These are phyloP conservation scores for Oligia latruncula DNA, from an alignment of 2,888 invertebrate species.

Conservation along the genomic window DNA sequence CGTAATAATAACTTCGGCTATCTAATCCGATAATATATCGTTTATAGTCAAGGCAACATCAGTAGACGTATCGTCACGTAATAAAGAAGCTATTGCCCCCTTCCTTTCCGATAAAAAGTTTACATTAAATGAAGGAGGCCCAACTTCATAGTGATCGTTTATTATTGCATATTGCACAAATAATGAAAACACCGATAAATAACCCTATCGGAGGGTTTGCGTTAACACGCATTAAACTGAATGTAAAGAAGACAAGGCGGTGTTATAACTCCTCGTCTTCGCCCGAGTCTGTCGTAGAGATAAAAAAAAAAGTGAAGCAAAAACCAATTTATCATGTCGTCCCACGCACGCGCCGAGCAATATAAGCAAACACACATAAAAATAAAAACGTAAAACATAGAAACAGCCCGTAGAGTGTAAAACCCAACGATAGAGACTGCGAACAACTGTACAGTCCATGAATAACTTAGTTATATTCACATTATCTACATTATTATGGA, in stretches of 20 bases:
- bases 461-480: constrained; percentile 90
- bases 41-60: constrained; percentile 67
- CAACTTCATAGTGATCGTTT: constrained; percentile 72
- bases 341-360: constrained; percentile 86
- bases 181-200: constrained; percentile 69
- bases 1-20: constrained; percentile 61
- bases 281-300: constrained; percentile 83
- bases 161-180: constrained; percentile 63
- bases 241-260: constrained; percentile 78
- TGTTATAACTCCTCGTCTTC: constrained; percentile 83
- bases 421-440: constrained; percentile 88
- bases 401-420: constrained; percentile 87
- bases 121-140: constrained; percentile 76
- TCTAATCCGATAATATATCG: constrained; percentile 60
- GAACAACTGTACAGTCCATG: constrained; percentile 83
- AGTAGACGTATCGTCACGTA: constrained; percentile 63
- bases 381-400: constrained; percentile 82
- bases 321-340: constrained; percentile 87
- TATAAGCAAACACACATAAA: constrained; percentile 85
- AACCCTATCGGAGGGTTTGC: constrained; percentile 69
- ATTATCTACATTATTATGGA: constrained; percentile 89
- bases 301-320: constrained; percentile 82
- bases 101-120: constrained; percentile 80
- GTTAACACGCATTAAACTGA: constrained; percentile 77
- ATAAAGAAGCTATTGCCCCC: constrained; percentile 78